Percentiles rank a stretch among this genome's conserved stretches.
Evolutionary conservation across 2,888 invertebrate genomes (phyloP).

Genomic region (Biston stratarius): DNA sequence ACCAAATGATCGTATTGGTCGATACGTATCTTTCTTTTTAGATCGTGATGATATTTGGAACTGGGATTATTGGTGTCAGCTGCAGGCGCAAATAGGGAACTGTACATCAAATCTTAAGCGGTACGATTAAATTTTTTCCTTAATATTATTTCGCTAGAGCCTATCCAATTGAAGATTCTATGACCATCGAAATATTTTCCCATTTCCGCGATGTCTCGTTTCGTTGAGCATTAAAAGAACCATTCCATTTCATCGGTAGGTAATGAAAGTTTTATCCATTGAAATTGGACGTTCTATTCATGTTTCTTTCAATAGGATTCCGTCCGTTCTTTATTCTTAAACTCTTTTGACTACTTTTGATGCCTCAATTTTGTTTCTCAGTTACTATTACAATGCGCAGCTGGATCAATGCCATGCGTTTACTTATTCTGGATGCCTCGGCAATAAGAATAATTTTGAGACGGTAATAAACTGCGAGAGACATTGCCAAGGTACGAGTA

Average conservation of each 20-base stretch:
- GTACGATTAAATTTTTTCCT: conserved; percentile 41
- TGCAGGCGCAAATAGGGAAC: conserved; percentile 61
- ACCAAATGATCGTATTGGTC: neutral
- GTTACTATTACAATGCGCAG: conserved; percentile 66
- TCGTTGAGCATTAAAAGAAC: conserved; percentile 44
- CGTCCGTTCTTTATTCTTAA: conserved; percentile 12
- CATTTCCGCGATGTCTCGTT: conserved; percentile 43
- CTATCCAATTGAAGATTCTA: conserved; percentile 32
- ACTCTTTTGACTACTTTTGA: conserved; percentile 6
- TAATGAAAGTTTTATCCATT: conserved; percentile 46
- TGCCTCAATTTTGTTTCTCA: conserved; percentile 46
- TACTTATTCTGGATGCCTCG: conserved; percentile 61
- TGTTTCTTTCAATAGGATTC: conserved; percentile 35
- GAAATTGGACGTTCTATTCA: conserved; percentile 35
- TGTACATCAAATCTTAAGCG: conserved; percentile 49
- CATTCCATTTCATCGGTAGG: conserved; percentile 44
- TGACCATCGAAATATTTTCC: conserved; percentile 39
- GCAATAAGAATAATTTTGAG: conserved; percentile 67
- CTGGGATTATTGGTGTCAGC: conserved; percentile 70
- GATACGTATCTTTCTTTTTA: conserved; percentile 39
- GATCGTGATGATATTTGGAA: conserved; percentile 57
- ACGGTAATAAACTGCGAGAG: conserved; percentile 59
- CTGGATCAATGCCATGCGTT: conserved; percentile 62
- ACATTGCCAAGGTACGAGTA: conserved; percentile 70
- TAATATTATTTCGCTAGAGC: conserved; percentile 28